Base-by-base conservation (phyloP, 2,113 vertebrate genomes). In the Salvelinus namaycush region DNA sequence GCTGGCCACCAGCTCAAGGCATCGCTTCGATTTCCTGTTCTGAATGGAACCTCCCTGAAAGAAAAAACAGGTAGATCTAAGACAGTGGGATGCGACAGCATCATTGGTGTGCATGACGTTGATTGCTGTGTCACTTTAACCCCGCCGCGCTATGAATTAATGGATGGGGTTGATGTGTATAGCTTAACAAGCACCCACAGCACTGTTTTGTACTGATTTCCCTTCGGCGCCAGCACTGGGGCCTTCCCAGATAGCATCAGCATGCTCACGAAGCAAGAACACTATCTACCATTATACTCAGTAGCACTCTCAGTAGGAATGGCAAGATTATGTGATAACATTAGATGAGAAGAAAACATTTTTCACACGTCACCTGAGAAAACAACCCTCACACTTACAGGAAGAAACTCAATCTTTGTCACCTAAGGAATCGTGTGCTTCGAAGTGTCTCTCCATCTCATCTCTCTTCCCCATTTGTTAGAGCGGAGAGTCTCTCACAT, bases 21-120 rank as follows among this genome's bases (percentile, higher is more conserved):
- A 99, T 87, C 97, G 93, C 91, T 96, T 98, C 87, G 97, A 98
- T 92, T 98, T 97, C 88, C 92, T 95, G 93, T 99, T 99, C 94
- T 98, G 97, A 92, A 99, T 97, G 85, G 96, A 90, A 80, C 97
- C 97, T 94, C 96, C 97, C 97, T 99, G 88, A 70, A 90, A 90
- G 51, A 22, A 62, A 77, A 78, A 82, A 73, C 69, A 78, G 64
- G 54, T 48, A 77, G 68, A 87, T 89, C 83, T 83, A 81, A 85
- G 49, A 74, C 65, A 79, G 85, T 77, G 48, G 6, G 67, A 79
- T 76, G 60, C 70, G 65, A 81, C 75, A 2, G 49, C 14, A 54
- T 26, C 39, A 71, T 39, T 39, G 39, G 39, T 39, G 39, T 39
- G 39, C 39, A 44, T 12, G 9, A 12, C 39, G 39, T 11, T 44